Percentiles rank a stretch among this genome's conserved stretches.
Evolutionary conservation across 2,797 vertebrate genomes (phyloP).

Genomic region (Pristis pectinata): DNA sequence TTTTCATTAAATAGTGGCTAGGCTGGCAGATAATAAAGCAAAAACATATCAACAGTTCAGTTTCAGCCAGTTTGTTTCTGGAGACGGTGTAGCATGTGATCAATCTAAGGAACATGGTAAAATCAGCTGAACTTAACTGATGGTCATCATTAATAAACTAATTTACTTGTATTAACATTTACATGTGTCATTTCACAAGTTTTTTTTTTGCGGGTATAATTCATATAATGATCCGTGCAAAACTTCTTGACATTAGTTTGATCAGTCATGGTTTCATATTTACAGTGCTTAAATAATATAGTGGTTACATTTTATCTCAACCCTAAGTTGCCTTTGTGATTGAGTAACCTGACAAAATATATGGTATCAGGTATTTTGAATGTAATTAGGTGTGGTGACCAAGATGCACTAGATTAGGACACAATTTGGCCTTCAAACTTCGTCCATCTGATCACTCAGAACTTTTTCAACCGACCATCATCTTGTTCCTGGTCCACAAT

Average conservation of each 20-base stretch:
- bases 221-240: neutral
- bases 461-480: neutral
- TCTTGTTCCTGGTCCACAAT: neutral
- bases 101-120: neutral
- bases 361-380: neutral
- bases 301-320: neutral
- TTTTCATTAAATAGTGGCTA: slow-evolving; percentile 1
- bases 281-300: neutral
- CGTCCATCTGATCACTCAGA: too few relatives aligned
- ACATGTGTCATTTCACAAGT: neutral
- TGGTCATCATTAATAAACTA: neutral
- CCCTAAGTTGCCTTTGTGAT: neutral
- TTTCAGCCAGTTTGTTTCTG: neutral
- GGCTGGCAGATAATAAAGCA: neutral
- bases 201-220: neutral
- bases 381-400: neutral
- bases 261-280: neutral
- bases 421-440: neutral
- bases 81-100: neutral
- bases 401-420: neutral
- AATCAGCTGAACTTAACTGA: neutral
- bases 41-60: neutral
- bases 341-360: neutral
- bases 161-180: neutral
- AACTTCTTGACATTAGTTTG: neutral